phyloP scores from a whole-genome alignment of 2,888 invertebrate species.

The Embidobia sp. region DNA sequence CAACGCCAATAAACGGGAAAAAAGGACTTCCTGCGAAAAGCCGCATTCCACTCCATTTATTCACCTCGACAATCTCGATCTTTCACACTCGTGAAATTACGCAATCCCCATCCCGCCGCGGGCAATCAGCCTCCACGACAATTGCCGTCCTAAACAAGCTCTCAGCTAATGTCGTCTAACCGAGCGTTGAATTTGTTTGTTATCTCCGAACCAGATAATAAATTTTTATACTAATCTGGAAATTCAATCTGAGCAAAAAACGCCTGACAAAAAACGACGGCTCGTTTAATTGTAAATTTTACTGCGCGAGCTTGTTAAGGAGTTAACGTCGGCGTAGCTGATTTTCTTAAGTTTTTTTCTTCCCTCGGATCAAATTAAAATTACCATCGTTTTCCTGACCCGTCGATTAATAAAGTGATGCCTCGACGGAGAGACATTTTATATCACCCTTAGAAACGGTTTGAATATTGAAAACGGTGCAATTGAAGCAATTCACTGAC shows the following conservation, averaged over 20 bases:
- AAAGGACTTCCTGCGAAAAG: conserved; percentile 46
- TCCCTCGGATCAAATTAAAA: no score
- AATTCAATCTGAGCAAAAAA: conserved; percentile 14
- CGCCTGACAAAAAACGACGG: neutral
- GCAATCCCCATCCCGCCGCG: conserved; percentile 40
- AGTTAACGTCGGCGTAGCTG: conserved; percentile 12
- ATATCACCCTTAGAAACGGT: no score
- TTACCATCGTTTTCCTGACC: no score
- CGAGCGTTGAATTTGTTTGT: conserved; percentile 36
- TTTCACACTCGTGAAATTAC: conserved; percentile 55
- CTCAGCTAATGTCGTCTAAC: conserved; percentile 8
- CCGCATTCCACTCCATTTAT: conserved; percentile 52
- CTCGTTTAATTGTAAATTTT: conserved; percentile 40
- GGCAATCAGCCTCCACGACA: conserved; percentile 46
- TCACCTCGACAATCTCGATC: conserved; percentile 46
- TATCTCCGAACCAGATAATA: conserved; percentile 33
- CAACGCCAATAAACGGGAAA: conserved; percentile 19
- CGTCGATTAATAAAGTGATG: no score
- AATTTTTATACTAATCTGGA: conserved; percentile 26
- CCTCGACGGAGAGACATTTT: no score
- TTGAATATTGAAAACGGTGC: neutral
- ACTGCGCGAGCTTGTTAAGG: conserved; percentile 20
- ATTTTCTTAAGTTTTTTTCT: no score
- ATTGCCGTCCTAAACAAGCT: conserved; percentile 40
- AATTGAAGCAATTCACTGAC: no score